Base-by-base conservation (phyloP, 2,797 vertebrate species). In the Oryzias sinensis region DNA sequence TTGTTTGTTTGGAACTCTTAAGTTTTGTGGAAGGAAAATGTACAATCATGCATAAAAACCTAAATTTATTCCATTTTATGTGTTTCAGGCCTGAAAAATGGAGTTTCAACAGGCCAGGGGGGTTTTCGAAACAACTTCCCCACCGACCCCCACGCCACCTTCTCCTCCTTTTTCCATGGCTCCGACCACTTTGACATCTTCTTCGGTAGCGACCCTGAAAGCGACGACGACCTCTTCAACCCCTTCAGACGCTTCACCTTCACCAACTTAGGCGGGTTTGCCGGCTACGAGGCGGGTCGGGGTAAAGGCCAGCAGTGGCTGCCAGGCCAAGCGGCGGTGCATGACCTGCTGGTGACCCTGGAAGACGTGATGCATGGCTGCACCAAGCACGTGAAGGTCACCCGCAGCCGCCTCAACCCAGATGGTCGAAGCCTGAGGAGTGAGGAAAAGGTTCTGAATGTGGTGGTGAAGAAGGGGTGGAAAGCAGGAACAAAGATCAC, bases 381-480 rank as follows among this genome's bases (percentile, higher is more conserved):
- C 75, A 98, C 96, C 0, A 98, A 98, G 81, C 94, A 94, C 1
- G 94, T 99, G 85, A 98, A 97, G 89, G 93, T 98, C 83, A 95
- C 95, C 0, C 91, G 96, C 64, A 91, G 94, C 68, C 92, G 96
- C 60, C 92, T 96, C 64, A 94, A 93, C 9, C 79, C 93, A 0
- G 96, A 99, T 0, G 94, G 96, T 45, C 90, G 92, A 62, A 93
- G 92, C 62, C 72, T 94, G 72, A 83, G 93, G 42, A 90, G 92
- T 0, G 96, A 99, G 72, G 96, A 98, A 77, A 96, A 96, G 88
- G 94, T 98, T 77, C 85, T 99, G 4, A 96, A 97, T 5, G 94
- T 99, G 65, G 95, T 98, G 83, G 97, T 99, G 88, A 97, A 99
- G 79, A 94, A 94, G 6, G 96, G 96, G 7, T 99, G 95, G 97